Percentiles rank a stretch among this genome's conserved stretches.
phyloP scores from a whole-genome alignment of 2,113 vertebrate species.

The Ageneiosus marmoratus region DNA sequence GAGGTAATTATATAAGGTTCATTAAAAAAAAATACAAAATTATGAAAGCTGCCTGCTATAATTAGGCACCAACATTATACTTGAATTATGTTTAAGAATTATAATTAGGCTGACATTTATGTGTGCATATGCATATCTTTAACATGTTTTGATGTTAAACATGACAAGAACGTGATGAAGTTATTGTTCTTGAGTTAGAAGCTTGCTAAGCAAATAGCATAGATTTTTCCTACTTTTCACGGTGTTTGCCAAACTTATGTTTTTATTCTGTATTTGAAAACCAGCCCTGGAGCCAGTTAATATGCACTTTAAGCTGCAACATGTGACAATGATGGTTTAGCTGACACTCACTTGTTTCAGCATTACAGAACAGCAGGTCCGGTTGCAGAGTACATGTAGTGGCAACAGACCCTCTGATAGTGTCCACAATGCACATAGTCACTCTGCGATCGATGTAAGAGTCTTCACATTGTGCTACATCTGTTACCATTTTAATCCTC shows the following conservation, averaged over 20 bases:
- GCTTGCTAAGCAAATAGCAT: not conserved
- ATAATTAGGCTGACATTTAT: not conserved
- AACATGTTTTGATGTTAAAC: not conserved
- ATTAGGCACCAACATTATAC: not conserved
- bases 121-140: not conserved
- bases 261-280: not conserved
- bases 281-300: not conserved
- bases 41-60: not conserved
- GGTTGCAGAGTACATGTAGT: slow-evolving; percentile 15
- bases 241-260: not conserved
- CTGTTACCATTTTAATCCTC: slow-evolving; percentile 42
- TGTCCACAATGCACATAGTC: slow-evolving; percentile 34
- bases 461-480: slow-evolving; percentile 44
- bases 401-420: slow-evolving; percentile 41
- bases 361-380: slow-evolving; percentile 27
- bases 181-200: not conserved
- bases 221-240: not conserved
- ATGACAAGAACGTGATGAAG: not conserved
- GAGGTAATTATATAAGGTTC: not conserved
- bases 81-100: not conserved
- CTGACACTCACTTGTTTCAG: not conserved
- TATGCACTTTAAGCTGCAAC: not conserved
- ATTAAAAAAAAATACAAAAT: not conserved
- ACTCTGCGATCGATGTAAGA: slow-evolving; percentile 40
- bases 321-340: slow-evolving; percentile 1